These are phyloP conservation scores for Caenorhabditis tropicalis DNA, from an alignment of 1,140 invertebrate genomes.

Conservation along the genomic window DNA sequence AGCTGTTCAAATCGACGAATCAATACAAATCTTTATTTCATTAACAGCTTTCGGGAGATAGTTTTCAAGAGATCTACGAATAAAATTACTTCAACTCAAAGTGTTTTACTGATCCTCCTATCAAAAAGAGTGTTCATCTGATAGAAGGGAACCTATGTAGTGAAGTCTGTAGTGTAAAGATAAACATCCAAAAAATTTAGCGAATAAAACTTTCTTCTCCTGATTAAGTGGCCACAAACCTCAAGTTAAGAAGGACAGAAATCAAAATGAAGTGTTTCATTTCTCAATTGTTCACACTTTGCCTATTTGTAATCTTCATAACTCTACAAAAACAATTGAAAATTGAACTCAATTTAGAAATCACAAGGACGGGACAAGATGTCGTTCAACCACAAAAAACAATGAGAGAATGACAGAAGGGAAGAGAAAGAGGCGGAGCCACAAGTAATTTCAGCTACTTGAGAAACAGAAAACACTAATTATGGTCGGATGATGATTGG, in stretches of 20 bases:
- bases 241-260: neutral
- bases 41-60: no score
- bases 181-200: neutral
- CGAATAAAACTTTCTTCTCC: neutral
- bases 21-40: no score
- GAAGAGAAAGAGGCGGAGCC: neutral
- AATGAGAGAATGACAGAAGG: neutral
- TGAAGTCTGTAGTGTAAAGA: neutral
- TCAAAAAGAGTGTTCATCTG: neutral
- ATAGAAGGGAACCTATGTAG: neutral
- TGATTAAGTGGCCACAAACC: slow-evolving; percentile 12
- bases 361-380: neutral
- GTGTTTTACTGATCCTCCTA: no score
- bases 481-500: neutral
- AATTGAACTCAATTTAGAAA: neutral
- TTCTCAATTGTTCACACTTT: neutral
- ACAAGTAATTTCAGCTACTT: slow-evolving; percentile 33
- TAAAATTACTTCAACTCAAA: no score
- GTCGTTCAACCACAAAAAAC: neutral
- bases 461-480: slow-evolving; percentile 19
- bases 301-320: slow-evolving; percentile 33
- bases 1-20: no score
- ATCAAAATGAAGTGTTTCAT: neutral
- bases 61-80: no score
- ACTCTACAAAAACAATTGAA: slow-evolving; percentile 36